These are phyloP conservation scores for Pyxicephalus adspersus DNA, from an alignment of 2,113 vertebrate genomes.

Conservation along the genomic window DNA sequence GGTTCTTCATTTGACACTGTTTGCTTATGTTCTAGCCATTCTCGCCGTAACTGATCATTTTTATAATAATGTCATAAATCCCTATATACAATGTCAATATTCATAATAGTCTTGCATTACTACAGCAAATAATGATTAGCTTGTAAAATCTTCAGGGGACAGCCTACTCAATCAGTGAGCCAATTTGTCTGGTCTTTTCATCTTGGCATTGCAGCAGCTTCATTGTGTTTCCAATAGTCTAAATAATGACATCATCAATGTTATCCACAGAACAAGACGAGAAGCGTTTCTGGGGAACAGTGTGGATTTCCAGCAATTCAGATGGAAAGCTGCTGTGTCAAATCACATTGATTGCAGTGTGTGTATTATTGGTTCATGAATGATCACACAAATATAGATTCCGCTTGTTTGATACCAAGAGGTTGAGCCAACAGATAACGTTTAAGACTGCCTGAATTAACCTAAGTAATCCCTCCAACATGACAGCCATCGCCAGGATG, in stretches of 20 bases:
- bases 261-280: background rate
- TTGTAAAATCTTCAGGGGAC: conserved; percentile 19
- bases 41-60: conserved; percentile 42
- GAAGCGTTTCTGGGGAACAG: background rate
- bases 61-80: conserved; percentile 41
- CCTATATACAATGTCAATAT: conserved; percentile 41
- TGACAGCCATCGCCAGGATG: conserved; percentile 20
- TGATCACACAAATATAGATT: conserved; percentile 43
- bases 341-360: conserved; percentile 17
- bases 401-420: conserved; percentile 14
- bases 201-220: background rate
- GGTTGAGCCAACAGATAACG: conserved; percentile 54
- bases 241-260: background rate
- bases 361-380: conserved; percentile 25
- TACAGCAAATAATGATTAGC: conserved; percentile 38
- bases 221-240: background rate
- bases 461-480: conserved; percentile 37
- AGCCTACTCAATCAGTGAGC: conserved; percentile 8
- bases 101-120: conserved; percentile 36
- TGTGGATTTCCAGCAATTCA: background rate
- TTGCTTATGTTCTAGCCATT: conserved; percentile 19
- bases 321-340: background rate
- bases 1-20: conserved; percentile 31
- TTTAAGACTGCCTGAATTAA: conserved; percentile 35
- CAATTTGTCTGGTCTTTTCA: conserved; percentile 11